phyloP scores from a whole-genome alignment of 2,113 vertebrate genomes.

The Puma concolor region DNA sequence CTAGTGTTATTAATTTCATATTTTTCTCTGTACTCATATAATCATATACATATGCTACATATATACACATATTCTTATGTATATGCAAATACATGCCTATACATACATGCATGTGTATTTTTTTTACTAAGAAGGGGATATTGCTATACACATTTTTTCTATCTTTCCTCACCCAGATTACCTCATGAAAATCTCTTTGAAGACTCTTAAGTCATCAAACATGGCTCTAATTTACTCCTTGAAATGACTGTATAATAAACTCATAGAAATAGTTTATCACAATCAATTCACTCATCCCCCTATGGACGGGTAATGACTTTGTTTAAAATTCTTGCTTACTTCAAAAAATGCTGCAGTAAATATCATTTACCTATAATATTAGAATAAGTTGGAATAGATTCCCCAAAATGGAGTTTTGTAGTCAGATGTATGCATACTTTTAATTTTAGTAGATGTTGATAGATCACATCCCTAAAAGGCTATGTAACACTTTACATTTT shows the following conservation, averaged over 20 bases:
- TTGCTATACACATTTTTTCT: not conserved
- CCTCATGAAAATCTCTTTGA: not conserved
- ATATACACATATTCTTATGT: not conserved
- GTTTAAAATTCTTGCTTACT: not conserved
- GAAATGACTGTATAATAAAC: not conserved
- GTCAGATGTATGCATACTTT: not conserved
- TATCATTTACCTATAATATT: not conserved
- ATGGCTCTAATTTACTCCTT: not conserved
- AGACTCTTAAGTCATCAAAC: not conserved
- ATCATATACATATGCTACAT: not conserved
- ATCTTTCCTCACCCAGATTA: not conserved
- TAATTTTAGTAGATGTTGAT: not conserved
- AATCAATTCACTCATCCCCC: not conserved
- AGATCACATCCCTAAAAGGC: not conserved
- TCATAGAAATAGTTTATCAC: not conserved
- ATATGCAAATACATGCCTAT: not conserved
- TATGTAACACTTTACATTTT: not conserved
- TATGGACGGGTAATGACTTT: not conserved
- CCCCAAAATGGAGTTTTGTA: not conserved
- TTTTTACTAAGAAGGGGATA: not conserved
- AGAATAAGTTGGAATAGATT: not conserved
- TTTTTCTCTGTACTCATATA: not conserved
- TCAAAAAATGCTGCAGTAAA: not conserved
- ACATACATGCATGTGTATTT: not conserved
- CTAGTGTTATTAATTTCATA: not conserved